A percentile compares a stretch with the other conserved stretches of the same genome.
Evolutionary conservation across 2,113 vertebrate genomes (phyloP).

Genomic region (Chelonoidis abingdonii): DNA sequence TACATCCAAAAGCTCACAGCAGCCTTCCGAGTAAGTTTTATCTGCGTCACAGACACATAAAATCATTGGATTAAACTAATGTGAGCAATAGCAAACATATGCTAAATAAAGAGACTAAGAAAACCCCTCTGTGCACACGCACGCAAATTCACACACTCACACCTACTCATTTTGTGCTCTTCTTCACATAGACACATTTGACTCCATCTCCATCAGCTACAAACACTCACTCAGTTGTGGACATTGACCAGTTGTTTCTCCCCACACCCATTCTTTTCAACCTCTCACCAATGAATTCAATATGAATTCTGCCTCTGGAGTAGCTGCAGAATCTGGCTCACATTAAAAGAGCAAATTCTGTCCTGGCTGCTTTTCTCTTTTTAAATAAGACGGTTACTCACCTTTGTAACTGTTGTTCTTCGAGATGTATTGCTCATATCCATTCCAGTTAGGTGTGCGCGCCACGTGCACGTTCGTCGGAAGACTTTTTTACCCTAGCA

Average conservation of each 20-base stretch:
- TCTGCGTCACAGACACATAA: conserved; percentile 70
- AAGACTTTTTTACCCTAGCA: too few relatives aligned
- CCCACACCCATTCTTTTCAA: neutral
- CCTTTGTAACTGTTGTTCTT: too few relatives aligned
- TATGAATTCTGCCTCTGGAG: neutral
- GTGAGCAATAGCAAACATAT: neutral
- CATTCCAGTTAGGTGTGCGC: too few relatives aligned
- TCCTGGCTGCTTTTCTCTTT: neutral
- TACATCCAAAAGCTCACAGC: conserved; percentile 79
- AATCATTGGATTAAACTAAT: neutral
- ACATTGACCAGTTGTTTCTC: rapidly evolving
- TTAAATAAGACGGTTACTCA: too few relatives aligned
- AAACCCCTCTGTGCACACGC: neutral
- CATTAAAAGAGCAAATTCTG: neutral
- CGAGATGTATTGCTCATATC: too few relatives aligned
- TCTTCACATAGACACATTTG: rapidly evolving
- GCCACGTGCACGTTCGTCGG: too few relatives aligned
- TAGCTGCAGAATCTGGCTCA: neutral
- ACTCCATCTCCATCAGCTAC: rapidly evolving
- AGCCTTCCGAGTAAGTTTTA: conserved; percentile 80
- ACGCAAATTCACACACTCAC: neutral
- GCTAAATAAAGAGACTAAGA: neutral
- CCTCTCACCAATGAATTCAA: neutral
- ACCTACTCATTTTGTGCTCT: rapidly evolving
- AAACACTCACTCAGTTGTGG: rapidly evolving